These are phyloP conservation scores for Corythoichthys intestinalis DNA, from an alignment of 2,113 vertebrate species.

Conservation along the genomic window DNA sequence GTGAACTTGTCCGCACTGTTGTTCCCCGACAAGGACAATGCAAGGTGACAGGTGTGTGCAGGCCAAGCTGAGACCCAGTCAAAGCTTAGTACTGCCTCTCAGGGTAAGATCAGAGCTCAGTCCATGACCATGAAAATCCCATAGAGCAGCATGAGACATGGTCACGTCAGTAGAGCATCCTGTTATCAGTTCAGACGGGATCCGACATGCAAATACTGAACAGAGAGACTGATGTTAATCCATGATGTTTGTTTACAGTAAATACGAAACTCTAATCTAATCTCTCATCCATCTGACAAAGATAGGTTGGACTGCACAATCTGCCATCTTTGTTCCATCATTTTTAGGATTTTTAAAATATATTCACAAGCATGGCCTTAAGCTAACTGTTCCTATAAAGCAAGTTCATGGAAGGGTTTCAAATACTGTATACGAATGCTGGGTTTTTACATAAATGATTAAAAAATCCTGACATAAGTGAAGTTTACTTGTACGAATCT, in stretches of 20 bases:
- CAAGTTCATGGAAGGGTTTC: background rate
- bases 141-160: conserved; percentile 16
- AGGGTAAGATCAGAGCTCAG: conserved; percentile 6
- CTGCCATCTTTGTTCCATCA: conserved; percentile 21
- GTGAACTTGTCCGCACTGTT: conserved; percentile 8
- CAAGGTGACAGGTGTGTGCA: conserved; percentile 54
- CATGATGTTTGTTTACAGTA: conserved; percentile 18
- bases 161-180: conserved; percentile 29
- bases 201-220: conserved; percentile 11
- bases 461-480: background rate
- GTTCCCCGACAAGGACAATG: conserved; percentile 29
- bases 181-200: conserved; percentile 40
- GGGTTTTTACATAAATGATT: conserved; percentile 5
- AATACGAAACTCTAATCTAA: conserved; percentile 14
- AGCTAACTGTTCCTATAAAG: conserved; percentile 10
- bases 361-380: conserved; percentile 25
- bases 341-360: conserved; percentile 11
- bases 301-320: conserved; percentile 16
- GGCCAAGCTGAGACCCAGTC: conserved; percentile 34
- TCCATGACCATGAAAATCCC: conserved; percentile 17
- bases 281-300: conserved; percentile 11
- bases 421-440: conserved; percentile 9
- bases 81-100: conserved; percentile 32
- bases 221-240: conserved; percentile 36
- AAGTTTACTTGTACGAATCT: background rate